Conservation (phyloP, 1,140 invertebrate species). For the Dolichoris vasculosae region DNA sequence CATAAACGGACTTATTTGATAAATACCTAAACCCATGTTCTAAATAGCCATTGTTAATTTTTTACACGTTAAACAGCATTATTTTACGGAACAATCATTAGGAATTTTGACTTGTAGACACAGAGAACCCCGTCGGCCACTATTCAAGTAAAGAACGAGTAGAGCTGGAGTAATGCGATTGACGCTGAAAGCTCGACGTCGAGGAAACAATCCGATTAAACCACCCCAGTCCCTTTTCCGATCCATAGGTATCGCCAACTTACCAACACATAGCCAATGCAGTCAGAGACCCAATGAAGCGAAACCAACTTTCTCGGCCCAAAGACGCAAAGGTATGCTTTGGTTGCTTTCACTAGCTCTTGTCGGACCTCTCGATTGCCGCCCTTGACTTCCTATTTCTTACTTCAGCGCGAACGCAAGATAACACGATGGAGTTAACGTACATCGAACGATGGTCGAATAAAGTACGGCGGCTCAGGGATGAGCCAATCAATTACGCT, state of each 20-base stretch:
- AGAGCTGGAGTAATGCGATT: slow-evolving; percentile 35
- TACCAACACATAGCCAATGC: background rate
- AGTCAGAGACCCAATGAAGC: background rate
- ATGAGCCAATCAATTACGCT: slow-evolving; percentile 4
- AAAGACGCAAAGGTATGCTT: background rate
- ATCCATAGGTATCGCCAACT: background rate
- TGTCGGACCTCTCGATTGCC: too few species aligned
- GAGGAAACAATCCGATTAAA: slow-evolving; percentile 47
- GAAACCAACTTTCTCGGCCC: background rate
- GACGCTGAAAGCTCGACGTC: slow-evolving; percentile 39
- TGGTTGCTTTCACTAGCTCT: background rate
- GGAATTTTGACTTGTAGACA: background rate
- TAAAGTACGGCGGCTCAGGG: background rate
- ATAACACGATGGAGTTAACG: background rate
- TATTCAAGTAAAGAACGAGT: background rate
- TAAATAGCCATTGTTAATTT: too few species aligned
- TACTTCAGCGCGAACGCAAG: background rate
- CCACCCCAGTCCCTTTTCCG: background rate
- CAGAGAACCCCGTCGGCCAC: background rate
- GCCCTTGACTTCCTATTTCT: too few species aligned
- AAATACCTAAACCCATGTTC: too few species aligned
- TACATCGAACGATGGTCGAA: too few species aligned
- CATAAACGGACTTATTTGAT: too few species aligned
- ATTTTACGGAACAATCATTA: background rate
- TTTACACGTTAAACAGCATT: background rate